Evolutionary conservation across 2,113 vertebrate genomes (phyloP), one percentile per base, ranked within the genome.

Genomic region (Sinocyclocheilus maitianheensis): DNA sequence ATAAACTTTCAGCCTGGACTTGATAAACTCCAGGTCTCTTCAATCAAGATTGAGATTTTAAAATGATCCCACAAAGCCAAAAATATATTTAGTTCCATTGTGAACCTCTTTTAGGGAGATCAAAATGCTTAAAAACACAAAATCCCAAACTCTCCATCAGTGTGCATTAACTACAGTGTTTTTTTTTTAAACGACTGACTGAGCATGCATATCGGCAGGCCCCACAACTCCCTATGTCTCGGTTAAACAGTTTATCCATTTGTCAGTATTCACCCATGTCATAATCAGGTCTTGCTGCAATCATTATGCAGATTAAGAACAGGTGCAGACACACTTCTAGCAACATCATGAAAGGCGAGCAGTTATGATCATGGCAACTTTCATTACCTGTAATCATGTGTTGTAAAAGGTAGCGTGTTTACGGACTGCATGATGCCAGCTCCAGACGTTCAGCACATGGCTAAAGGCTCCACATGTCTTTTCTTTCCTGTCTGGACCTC

Each of bases 231-330:
- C 43, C 40, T 37, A 18, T 84, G 77, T 89, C 90, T 77, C 60
- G 82, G 86, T 89, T 71, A 89, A 91, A 90, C 86, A 85, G 81
- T 88, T 89, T 82, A 93, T 90, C 93, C 92, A 94, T 91, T 90
- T 88, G 81, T 85, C 88, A 90, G 83, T 83, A 55, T 63, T 88
- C 86, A 85, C 75, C 86, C 87, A 90, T 82, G 90, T 92, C 92
- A 91, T 82, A 90, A 84, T 87, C 87, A 77, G 87, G 91, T 91
- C 89, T 88, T 30, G 85, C 69, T 81, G 53, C 89, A 93, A 91
- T 94, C 88, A 91, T 90, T 85, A 92, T 92, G 91, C 90, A 93
- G 89, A 92, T 92, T 91, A 92, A 93, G 90, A 91, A 90, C 90
- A 92, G 90, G 89, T 92, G 89, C 88, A 91, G 24, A 76, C 83